A percentile compares a stretch with the other conserved stretches of the same genome.
Conservation (phyloP, 2,113 vertebrate species). For the Lipophrys pholis region DNA sequence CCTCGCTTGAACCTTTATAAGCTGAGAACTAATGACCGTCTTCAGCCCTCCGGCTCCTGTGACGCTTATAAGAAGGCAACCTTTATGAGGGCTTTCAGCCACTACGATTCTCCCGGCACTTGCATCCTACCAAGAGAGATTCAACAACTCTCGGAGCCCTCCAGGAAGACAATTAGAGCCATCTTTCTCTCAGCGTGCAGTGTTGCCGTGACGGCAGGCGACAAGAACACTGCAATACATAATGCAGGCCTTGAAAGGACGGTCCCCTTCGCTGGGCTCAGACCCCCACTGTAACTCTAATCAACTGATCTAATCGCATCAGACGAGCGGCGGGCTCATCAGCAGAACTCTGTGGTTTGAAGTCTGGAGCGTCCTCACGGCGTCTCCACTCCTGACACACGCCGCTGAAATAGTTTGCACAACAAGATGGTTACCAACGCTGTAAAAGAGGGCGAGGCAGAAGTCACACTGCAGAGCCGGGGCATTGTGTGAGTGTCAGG, state of each 20-base stretch:
- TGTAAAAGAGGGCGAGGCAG: conserved; percentile 13
- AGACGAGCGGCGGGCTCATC: conserved; percentile 15
- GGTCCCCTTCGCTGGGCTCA: conserved; percentile 5
- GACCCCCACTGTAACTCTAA: conserved; percentile 32
- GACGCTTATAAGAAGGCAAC: background rate
- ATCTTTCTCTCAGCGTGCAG: conserved; percentile 45
- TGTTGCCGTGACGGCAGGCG: conserved; percentile 36
- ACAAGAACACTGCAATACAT: conserved; percentile 28
- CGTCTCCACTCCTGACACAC: conserved; percentile 8
- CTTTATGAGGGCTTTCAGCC: conserved; percentile 2
- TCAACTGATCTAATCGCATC: conserved; percentile 51
- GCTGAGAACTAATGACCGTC: conserved; percentile 32
- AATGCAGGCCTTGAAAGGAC: conserved; percentile 26
- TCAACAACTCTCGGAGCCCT: conserved; percentile 33
- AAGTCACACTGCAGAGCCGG: background rate
- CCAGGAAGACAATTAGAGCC: conserved; percentile 54
- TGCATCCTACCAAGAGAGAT: conserved; percentile 13
- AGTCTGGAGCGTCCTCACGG: conserved; percentile 22
- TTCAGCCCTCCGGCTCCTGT: conserved; percentile 20
- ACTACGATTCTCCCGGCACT: conserved; percentile 1
- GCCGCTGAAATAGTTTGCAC: conserved; percentile 14
- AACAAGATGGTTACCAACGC: conserved; percentile 7
- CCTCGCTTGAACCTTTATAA: background rate
- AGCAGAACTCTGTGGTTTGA: background rate
- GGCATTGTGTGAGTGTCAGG: conserved; percentile 8